Evolutionary conservation across 2,797 vertebrate species (phyloP).

Genomic region (Paguma larvata): DNA sequence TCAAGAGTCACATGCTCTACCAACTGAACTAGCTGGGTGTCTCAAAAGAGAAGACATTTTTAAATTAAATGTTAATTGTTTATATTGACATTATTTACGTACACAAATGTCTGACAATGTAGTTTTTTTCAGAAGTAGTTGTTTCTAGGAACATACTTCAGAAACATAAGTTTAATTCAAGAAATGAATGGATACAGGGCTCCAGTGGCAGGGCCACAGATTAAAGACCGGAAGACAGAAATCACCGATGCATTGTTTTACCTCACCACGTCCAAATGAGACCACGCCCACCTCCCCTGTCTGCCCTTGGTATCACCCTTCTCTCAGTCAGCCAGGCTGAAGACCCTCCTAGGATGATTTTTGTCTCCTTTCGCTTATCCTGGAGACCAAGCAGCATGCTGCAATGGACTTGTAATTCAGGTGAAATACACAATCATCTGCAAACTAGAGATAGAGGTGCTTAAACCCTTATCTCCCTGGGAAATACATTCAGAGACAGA

Average conservation of each 20-base stretch:
- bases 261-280: neutral
- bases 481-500: slow-evolving; percentile 56
- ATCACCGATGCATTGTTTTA: neutral
- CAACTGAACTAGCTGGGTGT: too few relatives aligned
- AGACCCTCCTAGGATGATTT: neutral
- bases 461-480: slow-evolving; percentile 31
- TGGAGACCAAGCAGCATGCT: neutral
- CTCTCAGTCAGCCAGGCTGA: neutral
- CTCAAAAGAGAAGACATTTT: neutral
- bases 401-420: slow-evolving; percentile 13
- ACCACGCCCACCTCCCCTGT: neutral
- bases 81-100: neutral
- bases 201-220: neutral
- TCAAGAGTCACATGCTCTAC: too few relatives aligned
- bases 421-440: slow-evolving; percentile 9
- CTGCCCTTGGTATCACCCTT: neutral
- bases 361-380: neutral
- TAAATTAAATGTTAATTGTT: slow-evolving; percentile 7
- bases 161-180: slow-evolving; percentile 26
- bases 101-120: neutral
- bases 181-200: neutral
- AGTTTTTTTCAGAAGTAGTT: slow-evolving; percentile 25
- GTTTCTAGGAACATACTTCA: neutral
- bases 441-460: neutral
- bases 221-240: neutral